Base-by-base conservation (phyloP, 2,888 invertebrate genomes). In the Chamaedrilus cognettii region DNA sequence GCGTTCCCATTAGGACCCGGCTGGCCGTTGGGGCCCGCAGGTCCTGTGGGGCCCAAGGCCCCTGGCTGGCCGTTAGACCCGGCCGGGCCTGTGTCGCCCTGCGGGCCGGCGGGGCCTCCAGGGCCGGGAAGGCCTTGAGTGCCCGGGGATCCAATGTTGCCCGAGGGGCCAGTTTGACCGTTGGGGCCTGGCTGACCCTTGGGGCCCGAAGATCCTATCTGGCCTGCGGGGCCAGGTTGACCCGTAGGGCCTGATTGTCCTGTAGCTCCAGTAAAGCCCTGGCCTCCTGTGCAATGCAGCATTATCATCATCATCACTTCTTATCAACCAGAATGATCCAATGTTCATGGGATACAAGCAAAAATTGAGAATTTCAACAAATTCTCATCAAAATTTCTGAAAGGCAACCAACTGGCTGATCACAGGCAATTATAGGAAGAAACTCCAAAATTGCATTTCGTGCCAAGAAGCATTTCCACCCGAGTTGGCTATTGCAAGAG, bases 1-100 rank as follows among this genome's bases (percentile, higher is more conserved):
- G 56, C 15, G 31, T 23, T 51, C 73, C 93, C 91, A 69, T 87
- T 87, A 61, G 87, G 86, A 59, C 69, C 69, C 11, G 42, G 55
- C 28, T 52, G 55, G 7, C 55, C 55, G 28, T 23, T 34, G 15
- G 50, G 62, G 5, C 62, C 60, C 15, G 66, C 49, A 31, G 65
- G 60, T 35, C 70, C 72, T 15, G 49, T 19, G 50, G 64, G 57
- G 30, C 72, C 72, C 59, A 58, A 19, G n/a, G 50, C 51, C 32
- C 72, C 72, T 35, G 50, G 56, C n/a, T 50, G 59, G n/a, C 19
- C 33, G n/a, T 31, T 15, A 15, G 60, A 15, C 11, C 65, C 65
- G 31, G 65, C 5, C 3, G 58, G 5, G n/a, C 72, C 73, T n/a
- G 31, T 7, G 5, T 30, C 11, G 55, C 73, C 73, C 28, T 15